These are phyloP conservation scores for Musca vetustissima DNA, from an alignment of 1,140 invertebrate genomes.

Conservation along the genomic window DNA sequence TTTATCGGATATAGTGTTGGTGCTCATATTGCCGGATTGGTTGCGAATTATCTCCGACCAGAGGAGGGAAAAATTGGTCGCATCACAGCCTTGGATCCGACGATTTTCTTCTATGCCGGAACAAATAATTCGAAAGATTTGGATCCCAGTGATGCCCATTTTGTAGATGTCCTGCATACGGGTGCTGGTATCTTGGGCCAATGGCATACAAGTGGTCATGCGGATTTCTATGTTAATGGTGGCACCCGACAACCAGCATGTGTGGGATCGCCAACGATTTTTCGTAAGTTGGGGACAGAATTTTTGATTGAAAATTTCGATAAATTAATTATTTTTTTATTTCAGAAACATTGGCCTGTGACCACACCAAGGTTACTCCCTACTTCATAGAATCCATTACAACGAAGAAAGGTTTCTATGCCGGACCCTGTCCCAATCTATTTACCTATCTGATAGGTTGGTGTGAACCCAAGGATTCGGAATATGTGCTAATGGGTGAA, in stretches of 20 bases:
- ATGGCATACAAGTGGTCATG: slow-evolving; percentile 84
- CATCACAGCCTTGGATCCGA: slow-evolving; percentile 83
- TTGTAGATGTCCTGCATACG: slow-evolving; percentile 87
- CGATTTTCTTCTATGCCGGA: slow-evolving; percentile 80
- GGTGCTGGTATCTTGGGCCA: slow-evolving; percentile 82
- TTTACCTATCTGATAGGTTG: slow-evolving; percentile 79
- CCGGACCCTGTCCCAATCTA: slow-evolving; percentile 76
- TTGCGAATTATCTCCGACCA: slow-evolving; percentile 73
- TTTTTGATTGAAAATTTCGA: not conserved
- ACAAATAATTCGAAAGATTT: slow-evolving; percentile 77
- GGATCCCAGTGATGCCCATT: slow-evolving; percentile 80
- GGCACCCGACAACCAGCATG: slow-evolving; percentile 87
- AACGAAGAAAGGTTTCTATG: slow-evolving; percentile 75
- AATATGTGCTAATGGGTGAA: slow-evolving; percentile 83
- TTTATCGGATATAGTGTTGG: slow-evolving; percentile 84
- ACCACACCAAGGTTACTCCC: slow-evolving; percentile 84
- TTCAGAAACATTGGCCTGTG: slow-evolving; percentile 79
- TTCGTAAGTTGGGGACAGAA: slow-evolving; percentile 72
- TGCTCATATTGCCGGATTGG: slow-evolving; percentile 80
- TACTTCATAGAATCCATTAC: slow-evolving; percentile 86
- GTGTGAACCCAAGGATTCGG: slow-evolving; percentile 73
- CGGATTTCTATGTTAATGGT: slow-evolving; percentile 89
- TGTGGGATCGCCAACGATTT: slow-evolving; percentile 69
- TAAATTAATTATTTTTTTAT: not conserved
- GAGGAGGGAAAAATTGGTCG: slow-evolving; percentile 70